Evolutionary conservation across 1,140 invertebrate genomes (phyloP).

Genomic region (Drosophila yakuba): DNA sequence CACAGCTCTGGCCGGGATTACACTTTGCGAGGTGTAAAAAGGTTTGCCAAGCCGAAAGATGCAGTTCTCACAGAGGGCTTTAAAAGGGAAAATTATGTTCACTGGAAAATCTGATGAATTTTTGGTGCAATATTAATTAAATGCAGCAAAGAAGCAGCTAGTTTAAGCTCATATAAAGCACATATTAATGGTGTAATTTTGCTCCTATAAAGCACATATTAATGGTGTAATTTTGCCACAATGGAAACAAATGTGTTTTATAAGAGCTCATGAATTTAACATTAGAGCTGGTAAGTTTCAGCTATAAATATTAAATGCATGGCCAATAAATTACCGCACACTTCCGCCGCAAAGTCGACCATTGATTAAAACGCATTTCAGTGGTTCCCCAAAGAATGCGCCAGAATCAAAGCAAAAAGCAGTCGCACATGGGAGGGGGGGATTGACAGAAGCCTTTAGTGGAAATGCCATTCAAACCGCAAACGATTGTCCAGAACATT

Average conservation of each 20-base stretch:
- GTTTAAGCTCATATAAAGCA: no score
- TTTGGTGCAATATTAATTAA: no score
- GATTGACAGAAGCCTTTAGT: conserved; percentile 5
- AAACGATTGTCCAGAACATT: conserved; percentile 40
- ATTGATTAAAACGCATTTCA: conserved; percentile 23
- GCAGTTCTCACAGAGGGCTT: conserved; percentile 15
- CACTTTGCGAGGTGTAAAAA: conserved; percentile 11
- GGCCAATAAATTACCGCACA: background rate
- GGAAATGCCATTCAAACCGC: conserved; percentile 27
- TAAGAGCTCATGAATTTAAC: background rate
- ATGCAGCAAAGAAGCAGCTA: no score
- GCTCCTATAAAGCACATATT: no score
- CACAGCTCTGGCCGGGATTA: conserved; percentile 21
- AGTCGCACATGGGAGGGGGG: background rate
- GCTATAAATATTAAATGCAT: conserved; percentile 12
- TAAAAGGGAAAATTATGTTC: background rate
- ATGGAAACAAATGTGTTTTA: background rate
- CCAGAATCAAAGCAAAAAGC: conserved; percentile 19
- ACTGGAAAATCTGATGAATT: conserved; percentile 6
- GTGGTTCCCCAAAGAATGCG: conserved; percentile 13
- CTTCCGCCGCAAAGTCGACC: conserved; percentile 10
- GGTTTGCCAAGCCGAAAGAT: conserved; percentile 22
- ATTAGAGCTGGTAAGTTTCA: background rate
- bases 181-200: no score
- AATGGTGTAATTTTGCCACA: no score